Conservation (phyloP, 2,797 vertebrate genomes). For the Lemur catta region DNA sequence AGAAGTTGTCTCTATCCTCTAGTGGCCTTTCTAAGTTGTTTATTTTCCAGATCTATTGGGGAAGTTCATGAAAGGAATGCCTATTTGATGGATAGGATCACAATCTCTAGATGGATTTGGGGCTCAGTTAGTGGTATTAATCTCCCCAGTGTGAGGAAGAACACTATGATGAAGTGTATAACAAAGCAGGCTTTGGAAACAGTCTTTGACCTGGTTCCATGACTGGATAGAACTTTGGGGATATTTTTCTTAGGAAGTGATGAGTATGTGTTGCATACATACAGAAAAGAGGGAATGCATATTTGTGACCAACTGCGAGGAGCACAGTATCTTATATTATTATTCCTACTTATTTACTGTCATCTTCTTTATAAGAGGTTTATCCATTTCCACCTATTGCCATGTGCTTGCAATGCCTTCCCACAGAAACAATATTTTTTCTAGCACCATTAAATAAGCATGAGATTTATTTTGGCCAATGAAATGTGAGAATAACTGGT, state of each 20-base stretch:
- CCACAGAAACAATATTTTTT: background rate
- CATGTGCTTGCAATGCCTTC: background rate
- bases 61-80: background rate
- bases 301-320: background rate
- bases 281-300: background rate
- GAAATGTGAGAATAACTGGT: background rate
- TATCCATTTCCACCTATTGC: background rate
- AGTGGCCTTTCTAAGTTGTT: background rate
- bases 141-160: background rate
- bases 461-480: background rate
- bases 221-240: background rate
- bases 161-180: background rate
- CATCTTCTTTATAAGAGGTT: background rate
- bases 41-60: background rate
- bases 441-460: background rate
- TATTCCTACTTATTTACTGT: background rate
- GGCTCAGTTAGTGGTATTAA: background rate
- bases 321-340: background rate
- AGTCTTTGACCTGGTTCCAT: background rate
- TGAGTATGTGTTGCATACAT: background rate
- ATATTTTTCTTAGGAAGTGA: background rate
- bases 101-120: background rate
- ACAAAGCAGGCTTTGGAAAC: background rate
- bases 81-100: background rate
- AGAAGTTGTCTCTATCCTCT: background rate